phyloP scores from a whole-genome alignment of 2,797 vertebrate species.

The Macropodus opercularis region DNA sequence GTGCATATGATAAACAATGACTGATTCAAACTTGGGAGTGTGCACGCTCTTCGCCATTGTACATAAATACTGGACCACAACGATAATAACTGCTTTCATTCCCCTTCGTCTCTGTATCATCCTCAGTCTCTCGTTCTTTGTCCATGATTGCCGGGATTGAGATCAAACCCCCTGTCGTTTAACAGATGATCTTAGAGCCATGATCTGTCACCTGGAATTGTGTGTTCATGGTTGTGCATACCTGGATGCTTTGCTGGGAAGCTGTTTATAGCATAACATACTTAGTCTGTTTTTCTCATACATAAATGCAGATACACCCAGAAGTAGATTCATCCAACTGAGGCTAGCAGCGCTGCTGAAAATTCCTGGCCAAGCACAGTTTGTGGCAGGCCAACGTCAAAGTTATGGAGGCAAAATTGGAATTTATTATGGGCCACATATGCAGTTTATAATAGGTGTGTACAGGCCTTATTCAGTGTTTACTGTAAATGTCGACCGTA shows the following conservation, averaged over 20 bases:
- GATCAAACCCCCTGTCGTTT: constrained; percentile 32
- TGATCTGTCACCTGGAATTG: constrained; percentile 48
- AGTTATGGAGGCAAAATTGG: constrained; percentile 40
- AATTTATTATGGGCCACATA: constrained; percentile 53
- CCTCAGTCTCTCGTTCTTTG: constrained; percentile 60
- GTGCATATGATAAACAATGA: constrained; percentile 49
- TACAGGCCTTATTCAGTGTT: constrained; percentile 50
- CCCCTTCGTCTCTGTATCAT: constrained; percentile 55
- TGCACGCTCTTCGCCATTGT: constrained; percentile 61
- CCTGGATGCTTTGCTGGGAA: constrained; percentile 38
- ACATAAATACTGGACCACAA: constrained; percentile 68
- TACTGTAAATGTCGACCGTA: constrained; percentile 51
- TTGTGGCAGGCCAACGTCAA: constrained; percentile 46
- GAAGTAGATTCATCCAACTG: constrained; percentile 19
- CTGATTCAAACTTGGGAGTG: constrained; percentile 56
- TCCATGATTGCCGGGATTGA: constrained; percentile 55
- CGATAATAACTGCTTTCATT: constrained; percentile 52
- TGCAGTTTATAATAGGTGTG: constrained; percentile 57
- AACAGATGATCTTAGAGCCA: constrained; percentile 58
- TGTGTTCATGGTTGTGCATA: constrained; percentile 50
- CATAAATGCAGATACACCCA: constrained; percentile 31
- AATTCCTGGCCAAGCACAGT: constrained; percentile 52
- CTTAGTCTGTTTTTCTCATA: constrained; percentile 27
- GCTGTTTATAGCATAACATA: constrained; percentile 47
- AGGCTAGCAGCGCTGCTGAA: constrained; percentile 36